These are phyloP conservation scores for Drosophila conformis DNA, from an alignment of 2,888 invertebrate genomes.

Conservation along the genomic window DNA sequence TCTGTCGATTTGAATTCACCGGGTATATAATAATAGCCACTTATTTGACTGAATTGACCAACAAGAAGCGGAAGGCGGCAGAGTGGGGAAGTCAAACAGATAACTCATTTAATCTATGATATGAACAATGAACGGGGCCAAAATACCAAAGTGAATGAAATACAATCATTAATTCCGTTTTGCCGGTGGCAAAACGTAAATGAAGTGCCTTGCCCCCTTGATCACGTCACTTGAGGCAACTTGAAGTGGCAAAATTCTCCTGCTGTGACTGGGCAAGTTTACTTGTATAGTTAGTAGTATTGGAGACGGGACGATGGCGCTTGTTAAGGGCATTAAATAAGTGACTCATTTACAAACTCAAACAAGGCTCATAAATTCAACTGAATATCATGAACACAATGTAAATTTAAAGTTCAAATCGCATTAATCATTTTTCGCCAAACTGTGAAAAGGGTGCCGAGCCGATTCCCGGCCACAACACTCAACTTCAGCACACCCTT, in stretches of 20 bases:
- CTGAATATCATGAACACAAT: conserved; percentile 79
- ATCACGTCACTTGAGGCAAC: conserved; percentile 6
- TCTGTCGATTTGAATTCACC: background rate
- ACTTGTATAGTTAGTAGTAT: conserved; percentile 38
- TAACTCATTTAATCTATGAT: conserved; percentile 63
- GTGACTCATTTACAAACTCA: conserved; percentile 80
- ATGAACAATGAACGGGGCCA: conserved; percentile 24
- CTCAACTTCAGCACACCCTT: background rate
- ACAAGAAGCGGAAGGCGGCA: background rate
- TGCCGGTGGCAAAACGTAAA: conserved; percentile 50
- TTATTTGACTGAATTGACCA: conserved; percentile 25
- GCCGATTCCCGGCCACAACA: conserved; percentile 2
- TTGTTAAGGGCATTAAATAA: conserved; percentile 76
- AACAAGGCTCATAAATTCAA: conserved; percentile 79
- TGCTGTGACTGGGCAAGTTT: conserved; percentile 21
- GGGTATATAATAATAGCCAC: conserved; percentile 22
- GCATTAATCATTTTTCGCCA: conserved; percentile 74
- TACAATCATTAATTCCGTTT: conserved; percentile 75
- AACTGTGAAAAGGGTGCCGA: conserved; percentile 55
- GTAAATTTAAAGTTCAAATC: conserved; percentile 79
- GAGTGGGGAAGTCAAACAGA: conserved; percentile 29
- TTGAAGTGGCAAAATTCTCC: conserved; percentile 32
- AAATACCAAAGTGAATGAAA: conserved; percentile 61
- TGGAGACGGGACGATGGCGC: conserved; percentile 20
- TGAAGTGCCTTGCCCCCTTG: conserved; percentile 14